Evolutionary conservation across 2,888 invertebrate species (phyloP), one percentile per base, ranked within the genome.

Genomic region (Caradrina clavipalpis): DNA sequence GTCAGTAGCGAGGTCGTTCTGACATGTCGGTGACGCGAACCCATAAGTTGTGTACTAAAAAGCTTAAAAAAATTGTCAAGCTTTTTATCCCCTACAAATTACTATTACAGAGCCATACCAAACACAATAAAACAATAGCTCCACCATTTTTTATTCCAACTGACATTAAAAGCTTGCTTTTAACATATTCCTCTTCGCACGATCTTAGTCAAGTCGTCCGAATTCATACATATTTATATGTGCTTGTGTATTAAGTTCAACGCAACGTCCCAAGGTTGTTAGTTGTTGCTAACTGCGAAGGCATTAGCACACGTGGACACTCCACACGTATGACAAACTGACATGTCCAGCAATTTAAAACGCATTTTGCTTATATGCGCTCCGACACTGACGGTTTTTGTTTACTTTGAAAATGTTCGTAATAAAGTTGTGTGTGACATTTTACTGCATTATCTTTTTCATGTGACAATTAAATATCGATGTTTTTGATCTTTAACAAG

Each of bases 171-270:
- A 70, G 71, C 81, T 54, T 11, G 65, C 42, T 51, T 77, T 78
- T 66, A 77, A 70, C 77, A 66, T 63, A 81, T 66, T 77, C 65
- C 49, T 66, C 61, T 81, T 78, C 78, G 81, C 68, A 68, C 81
- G 72, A 78, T 72, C 78, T 78, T 81, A 81, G 81, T 81, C 26
- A 78, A 72, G 78, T 78, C 65, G 64, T 70, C 67, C 68, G 74
- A 82, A 87, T 75, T 82, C 87, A 87, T 87, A 85, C 86, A 87
- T 87, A 87, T 87, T 81, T 84, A 87, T 84, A 87, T 87, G 78
- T 81, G 74, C 69, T 65, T 19, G 68, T 77, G 80, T 77, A 80
- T 69, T 81, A 85, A 80, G 88, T 88, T 88, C 89, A 88, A 88
- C 80, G 89, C 80, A 81, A 82, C 85, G 62, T 56, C 35, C 80